Evolutionary conservation across 2,888 invertebrate genomes (phyloP), one percentile per base, ranked within the genome.

Genomic region (Xanthia togata): DNA sequence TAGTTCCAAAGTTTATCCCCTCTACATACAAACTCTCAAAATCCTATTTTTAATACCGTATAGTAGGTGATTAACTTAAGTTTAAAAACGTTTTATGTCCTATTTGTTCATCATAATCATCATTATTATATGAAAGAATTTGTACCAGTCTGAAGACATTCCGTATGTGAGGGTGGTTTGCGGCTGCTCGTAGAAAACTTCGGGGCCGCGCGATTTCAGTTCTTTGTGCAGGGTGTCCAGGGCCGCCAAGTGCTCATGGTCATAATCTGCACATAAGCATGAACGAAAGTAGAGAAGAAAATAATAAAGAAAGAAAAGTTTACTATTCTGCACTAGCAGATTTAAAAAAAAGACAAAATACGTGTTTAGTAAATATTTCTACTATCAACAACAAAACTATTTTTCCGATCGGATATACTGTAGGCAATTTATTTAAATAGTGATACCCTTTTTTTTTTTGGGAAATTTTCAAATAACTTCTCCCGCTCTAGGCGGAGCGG

Each of bases 181-280:
- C 0, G 94, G 91, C 82, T 94, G 95, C 38, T 93, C 90, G 84
- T 95, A 93, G 44, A 96, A 90, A 0, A 86, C 75, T 73, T 95
- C 93, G 0, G n/a, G 72, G 11, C 93, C 95, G n/a, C 84, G 92
- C 1, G 90, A 80, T 4, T 82, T 78, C 8, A 96, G 88, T 70
- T 93, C 88, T 1, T 81, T 70, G 73, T 93, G 93, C 38, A 96
- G 81, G 41, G 95, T 90, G 1, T 81, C 68, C 68, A 92, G 26
- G 0, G 95, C 93, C 20, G 89, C 85, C 4, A 88, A 90, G 9
- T 90, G 91, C 41, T 93, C 93, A 2, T 88, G 89, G 67, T 94
- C 94, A 0, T 81, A 83, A 72, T 91, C 93, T 84, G 70, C 17
- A 57, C 44, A 26, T 26, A 50, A 1, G 38, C 14, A 41, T 26